A percentile compares a stretch with the other conserved stretches of the same genome.
Conservation (phyloP, 2,888 invertebrate species). For the Heliconius ismenius region DNA sequence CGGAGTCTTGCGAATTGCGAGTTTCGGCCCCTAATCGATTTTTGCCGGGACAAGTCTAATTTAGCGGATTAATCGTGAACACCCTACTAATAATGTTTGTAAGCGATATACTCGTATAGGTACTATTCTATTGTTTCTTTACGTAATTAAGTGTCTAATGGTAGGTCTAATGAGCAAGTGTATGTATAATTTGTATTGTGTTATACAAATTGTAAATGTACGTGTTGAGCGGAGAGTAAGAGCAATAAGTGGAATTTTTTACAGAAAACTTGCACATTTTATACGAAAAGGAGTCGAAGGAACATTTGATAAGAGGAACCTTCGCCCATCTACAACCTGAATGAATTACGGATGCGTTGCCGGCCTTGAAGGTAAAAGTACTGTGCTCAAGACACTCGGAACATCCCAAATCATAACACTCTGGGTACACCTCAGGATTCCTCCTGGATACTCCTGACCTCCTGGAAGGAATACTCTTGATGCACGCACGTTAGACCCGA, state of each 20-base stretch:
- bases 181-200: constrained; percentile 8
- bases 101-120: constrained; percentile 51
- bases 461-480: no score
- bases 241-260: not conserved
- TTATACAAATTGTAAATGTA: not conserved
- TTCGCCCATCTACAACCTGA: no score
- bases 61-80: constrained; percentile 79
- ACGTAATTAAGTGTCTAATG: constrained; percentile 18
- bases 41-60: constrained; percentile 77
- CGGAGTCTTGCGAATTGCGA: constrained; percentile 70
- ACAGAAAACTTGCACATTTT: no score
- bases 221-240: not conserved
- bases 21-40: constrained; percentile 75
- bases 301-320: no score
- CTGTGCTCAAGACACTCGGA: no score
- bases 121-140: constrained; percentile 38
- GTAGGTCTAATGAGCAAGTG: not conserved
- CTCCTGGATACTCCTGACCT: no score
- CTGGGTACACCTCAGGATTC: no score
- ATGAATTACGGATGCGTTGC: no score
- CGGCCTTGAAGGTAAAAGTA: no score
- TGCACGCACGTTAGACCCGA: no score
- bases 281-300: no score
- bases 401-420: no score
- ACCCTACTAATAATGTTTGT: constrained; percentile 77